These are phyloP conservation scores for Nycteola revayana DNA, from an alignment of 2,888 invertebrate species.

Conservation along the genomic window DNA sequence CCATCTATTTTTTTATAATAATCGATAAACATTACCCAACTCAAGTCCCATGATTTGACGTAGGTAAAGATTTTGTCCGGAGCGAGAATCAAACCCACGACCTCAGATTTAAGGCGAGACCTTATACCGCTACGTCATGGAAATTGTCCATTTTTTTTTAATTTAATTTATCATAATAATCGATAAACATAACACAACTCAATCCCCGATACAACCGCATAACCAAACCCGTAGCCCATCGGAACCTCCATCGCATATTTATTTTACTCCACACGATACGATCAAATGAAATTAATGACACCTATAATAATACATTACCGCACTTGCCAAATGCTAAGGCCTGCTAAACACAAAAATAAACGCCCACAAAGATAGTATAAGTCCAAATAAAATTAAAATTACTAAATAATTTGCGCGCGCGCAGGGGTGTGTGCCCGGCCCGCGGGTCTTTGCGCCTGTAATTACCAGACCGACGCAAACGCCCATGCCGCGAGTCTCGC, in stretches of 20 bases:
- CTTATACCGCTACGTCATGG: no score
- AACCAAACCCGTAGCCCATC: conserved; percentile 13
- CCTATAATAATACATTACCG: conserved; percentile 40
- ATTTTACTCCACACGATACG: conserved; percentile 28
- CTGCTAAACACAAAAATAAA: conserved; percentile 44
- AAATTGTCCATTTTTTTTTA: no score
- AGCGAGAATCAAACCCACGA: no score
- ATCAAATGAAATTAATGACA: conserved; percentile 39
- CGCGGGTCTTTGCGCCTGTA: conserved; percentile 65
- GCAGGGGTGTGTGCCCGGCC: conserved; percentile 59
- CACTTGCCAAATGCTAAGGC: conserved; percentile 52
- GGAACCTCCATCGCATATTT: conserved; percentile 24
- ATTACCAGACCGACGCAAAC: conserved; percentile 65
- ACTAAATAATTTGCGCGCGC: conserved; percentile 77
- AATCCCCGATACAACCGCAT: conserved; percentile 10
- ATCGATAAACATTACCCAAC: no score
- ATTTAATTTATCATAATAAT: no score
- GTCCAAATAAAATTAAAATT: conserved; percentile 76
- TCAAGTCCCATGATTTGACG: no score
- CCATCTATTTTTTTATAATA: no score
- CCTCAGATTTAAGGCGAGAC: no score
- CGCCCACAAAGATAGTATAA: conserved; percentile 44
- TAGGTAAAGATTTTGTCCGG: no score
- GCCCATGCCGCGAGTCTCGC: conserved; percentile 51
- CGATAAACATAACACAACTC: conserved; percentile 18